phyloP scores from a whole-genome alignment of 2,888 invertebrate genomes.

The Apotomis betuletana region DNA sequence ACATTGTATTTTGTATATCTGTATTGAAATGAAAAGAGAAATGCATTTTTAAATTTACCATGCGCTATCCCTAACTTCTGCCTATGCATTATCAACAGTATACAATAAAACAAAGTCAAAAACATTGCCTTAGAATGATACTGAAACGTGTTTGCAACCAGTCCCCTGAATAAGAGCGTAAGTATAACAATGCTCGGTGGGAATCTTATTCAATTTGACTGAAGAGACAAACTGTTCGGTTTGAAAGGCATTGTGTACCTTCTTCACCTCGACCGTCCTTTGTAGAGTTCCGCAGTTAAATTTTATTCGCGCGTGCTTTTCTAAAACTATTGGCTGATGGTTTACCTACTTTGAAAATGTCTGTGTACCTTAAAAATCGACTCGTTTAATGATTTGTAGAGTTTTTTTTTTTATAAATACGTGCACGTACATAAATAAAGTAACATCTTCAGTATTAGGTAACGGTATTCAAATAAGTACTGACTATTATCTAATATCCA shows the following conservation, averaged over 20 bases:
- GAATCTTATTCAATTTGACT: conserved; percentile 80
- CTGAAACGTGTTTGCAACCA: conserved; percentile 18
- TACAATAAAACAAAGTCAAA: conserved; percentile 3
- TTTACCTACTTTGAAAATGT: too few relatives aligned
- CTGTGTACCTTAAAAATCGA: too few relatives aligned
- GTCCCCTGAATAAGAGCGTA: conserved; percentile 17
- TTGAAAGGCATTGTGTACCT: conserved; percentile 71
- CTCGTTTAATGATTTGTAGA: too few relatives aligned
- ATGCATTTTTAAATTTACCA: background rate
- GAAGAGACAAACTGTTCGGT: conserved; percentile 74
- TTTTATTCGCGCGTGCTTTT: background rate
- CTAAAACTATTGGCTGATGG: background rate
- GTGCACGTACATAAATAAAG: too few relatives aligned
- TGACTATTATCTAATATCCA: too few relatives aligned
- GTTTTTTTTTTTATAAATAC: too few relatives aligned
- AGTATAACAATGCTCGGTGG: conserved; percentile 65
- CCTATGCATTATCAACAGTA: conserved; percentile 5
- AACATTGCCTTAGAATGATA: conserved; percentile 26
- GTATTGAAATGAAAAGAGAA: too few relatives aligned
- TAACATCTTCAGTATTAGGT: too few relatives aligned
- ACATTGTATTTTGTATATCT: too few relatives aligned
- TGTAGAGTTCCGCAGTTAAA: conserved; percentile 37
- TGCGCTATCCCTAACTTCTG: background rate
- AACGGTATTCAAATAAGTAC: too few relatives aligned
- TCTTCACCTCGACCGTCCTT: conserved; percentile 61